phyloP scores from a whole-genome alignment of 2,113 vertebrate genomes.

The Ailuropoda melanoleuca region DNA sequence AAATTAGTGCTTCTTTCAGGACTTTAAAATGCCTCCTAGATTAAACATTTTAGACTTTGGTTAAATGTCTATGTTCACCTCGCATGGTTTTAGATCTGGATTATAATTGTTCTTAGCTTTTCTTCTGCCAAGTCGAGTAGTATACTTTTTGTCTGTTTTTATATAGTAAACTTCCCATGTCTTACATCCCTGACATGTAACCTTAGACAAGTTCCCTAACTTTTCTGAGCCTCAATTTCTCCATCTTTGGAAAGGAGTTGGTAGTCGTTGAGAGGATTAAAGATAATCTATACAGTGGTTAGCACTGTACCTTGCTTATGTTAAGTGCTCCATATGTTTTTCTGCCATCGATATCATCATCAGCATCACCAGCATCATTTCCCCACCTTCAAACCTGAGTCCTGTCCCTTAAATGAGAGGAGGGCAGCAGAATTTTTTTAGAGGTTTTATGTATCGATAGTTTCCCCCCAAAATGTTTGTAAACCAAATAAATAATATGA shows the following conservation, averaged over 20 bases:
- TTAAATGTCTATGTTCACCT: background rate
- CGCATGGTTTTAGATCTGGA: background rate
- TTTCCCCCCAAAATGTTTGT: background rate
- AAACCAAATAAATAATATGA: background rate
- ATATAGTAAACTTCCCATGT: background rate
- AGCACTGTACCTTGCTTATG: background rate
- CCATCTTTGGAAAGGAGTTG: background rate
- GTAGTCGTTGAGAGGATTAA: background rate
- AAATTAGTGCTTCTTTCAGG: background rate
- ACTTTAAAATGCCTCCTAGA: background rate
- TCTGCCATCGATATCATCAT: background rate
- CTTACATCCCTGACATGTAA: background rate
- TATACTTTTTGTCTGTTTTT: background rate
- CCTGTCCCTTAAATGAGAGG: background rate
- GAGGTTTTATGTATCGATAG: background rate
- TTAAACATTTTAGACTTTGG: constrained; percentile 31
- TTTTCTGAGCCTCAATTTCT: background rate
- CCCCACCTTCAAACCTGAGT: background rate
- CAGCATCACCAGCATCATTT: background rate
- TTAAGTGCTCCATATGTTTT: background rate
- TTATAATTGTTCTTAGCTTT: background rate
- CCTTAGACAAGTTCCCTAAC: background rate
- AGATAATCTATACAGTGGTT: background rate
- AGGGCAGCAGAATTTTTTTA: background rate
- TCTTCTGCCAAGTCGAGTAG: background rate